phyloP scores from a whole-genome alignment of 1,140 invertebrate species.

The Caenorhabditis inopinata region DNA sequence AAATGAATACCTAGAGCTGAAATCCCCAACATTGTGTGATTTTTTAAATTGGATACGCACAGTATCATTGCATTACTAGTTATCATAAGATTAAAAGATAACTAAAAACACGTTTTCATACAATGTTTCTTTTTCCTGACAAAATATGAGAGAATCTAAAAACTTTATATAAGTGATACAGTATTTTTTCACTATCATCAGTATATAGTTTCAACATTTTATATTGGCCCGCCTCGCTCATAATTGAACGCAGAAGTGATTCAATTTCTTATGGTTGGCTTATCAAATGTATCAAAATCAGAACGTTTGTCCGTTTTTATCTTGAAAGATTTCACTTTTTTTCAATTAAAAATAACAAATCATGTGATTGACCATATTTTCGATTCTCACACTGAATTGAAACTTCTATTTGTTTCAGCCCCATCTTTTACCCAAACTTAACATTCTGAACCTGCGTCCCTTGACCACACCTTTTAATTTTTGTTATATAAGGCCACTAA shows the following conservation, averaged over 20 bases:
- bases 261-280: background rate
- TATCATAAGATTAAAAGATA: too few relatives aligned
- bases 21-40: too few relatives aligned
- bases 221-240: too few relatives aligned
- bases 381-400: background rate
- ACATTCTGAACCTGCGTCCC: background rate
- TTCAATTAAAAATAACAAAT: background rate
- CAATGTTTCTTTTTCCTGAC: too few relatives aligned
- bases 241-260: background rate
- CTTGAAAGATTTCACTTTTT: background rate
- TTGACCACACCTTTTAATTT: background rate
- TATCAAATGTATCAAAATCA: slow-evolving; percentile 14
- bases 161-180: too few relatives aligned
- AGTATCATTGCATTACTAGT: too few relatives aligned
- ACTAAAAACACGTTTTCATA: too few relatives aligned
- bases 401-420: background rate
- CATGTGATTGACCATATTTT: slow-evolving; percentile 5
- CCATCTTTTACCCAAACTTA: background rate
- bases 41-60: too few relatives aligned
- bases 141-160: too few relatives aligned
- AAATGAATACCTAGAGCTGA: too few relatives aligned
- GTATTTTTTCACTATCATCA: too few relatives aligned
- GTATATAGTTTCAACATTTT: too few relatives aligned
- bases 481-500: background rate
- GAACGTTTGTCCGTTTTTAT: slow-evolving; percentile 8